Evolutionary conservation across 1,140 invertebrate genomes (phyloP).

Genomic region (Drosophila pachea): DNA sequence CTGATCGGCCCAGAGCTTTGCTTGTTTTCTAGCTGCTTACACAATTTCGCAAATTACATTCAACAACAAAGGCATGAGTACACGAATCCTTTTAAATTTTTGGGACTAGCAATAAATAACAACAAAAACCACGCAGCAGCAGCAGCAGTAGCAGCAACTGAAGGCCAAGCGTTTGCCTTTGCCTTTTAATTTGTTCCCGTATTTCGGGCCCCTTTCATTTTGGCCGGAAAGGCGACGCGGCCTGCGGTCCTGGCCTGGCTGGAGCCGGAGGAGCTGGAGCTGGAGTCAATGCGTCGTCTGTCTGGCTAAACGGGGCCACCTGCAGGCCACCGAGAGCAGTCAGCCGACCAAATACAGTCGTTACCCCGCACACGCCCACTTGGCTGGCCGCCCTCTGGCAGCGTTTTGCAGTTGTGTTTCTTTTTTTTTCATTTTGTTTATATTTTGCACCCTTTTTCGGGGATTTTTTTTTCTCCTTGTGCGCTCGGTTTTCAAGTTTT

Average conservation of each 20-base stretch:
- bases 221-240: constrained; percentile 11
- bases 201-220: constrained; percentile 24
- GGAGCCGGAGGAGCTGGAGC: constrained; percentile 1
- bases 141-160: constrained; percentile 26
- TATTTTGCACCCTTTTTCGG: constrained; percentile 22
- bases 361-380: neutral
- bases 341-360: constrained; percentile 7
- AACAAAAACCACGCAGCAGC: constrained; percentile 21
- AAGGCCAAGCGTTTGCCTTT: constrained; percentile 41
- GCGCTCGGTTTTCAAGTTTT: constrained; percentile 69
- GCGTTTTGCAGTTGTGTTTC: constrained; percentile 30
- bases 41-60: constrained; percentile 38
- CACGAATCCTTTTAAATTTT: constrained; percentile 17
- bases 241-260: constrained; percentile 28
- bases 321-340: neutral
- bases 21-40: neutral
- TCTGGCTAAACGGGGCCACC: constrained; percentile 10
- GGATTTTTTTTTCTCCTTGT: constrained; percentile 33
- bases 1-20: neutral
- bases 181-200: constrained; percentile 38
- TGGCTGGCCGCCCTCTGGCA: constrained; percentile 28
- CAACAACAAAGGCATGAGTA: constrained; percentile 12
- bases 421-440: constrained; percentile 43
- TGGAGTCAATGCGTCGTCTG: constrained; percentile 28
- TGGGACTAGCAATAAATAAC: constrained; percentile 21